Evolutionary conservation across 2,797 vertebrate species (phyloP).

Genomic region (Avahi laniger): DNA sequence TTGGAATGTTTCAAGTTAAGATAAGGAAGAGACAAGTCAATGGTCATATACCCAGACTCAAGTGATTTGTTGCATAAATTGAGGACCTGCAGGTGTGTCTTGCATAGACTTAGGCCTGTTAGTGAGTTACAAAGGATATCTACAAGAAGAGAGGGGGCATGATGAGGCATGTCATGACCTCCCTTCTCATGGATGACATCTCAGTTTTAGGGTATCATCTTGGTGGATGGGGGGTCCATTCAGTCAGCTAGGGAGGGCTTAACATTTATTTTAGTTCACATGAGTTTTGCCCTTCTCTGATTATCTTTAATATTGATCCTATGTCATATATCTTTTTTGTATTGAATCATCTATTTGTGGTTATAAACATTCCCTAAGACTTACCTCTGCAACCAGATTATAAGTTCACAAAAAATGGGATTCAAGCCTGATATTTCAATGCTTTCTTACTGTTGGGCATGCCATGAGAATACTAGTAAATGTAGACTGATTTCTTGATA

Average conservation of each 20-base stretch:
- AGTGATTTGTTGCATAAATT: not conserved
- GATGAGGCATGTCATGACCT: not conserved
- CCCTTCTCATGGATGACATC: not conserved
- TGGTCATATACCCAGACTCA: not conserved
- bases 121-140: not conserved
- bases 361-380: not conserved
- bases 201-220: not conserved
- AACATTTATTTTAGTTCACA: not conserved
- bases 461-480: not conserved
- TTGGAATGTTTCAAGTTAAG: not conserved
- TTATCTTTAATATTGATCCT: not conserved
- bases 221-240: not conserved
- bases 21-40: not conserved
- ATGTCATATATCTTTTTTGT: not conserved
- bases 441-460: not conserved
- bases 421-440: not conserved
- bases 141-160: not conserved
- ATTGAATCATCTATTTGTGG: constrained; percentile 13
- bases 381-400: not conserved
- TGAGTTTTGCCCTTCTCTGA: not conserved
- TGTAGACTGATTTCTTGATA: not conserved
- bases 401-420: not conserved
- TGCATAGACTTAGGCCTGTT: not conserved
- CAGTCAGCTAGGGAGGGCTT: not conserved
- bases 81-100: not conserved